Base-by-base conservation (phyloP, 2,113 vertebrate genomes). In the Aptenodytes patagonicus region DNA sequence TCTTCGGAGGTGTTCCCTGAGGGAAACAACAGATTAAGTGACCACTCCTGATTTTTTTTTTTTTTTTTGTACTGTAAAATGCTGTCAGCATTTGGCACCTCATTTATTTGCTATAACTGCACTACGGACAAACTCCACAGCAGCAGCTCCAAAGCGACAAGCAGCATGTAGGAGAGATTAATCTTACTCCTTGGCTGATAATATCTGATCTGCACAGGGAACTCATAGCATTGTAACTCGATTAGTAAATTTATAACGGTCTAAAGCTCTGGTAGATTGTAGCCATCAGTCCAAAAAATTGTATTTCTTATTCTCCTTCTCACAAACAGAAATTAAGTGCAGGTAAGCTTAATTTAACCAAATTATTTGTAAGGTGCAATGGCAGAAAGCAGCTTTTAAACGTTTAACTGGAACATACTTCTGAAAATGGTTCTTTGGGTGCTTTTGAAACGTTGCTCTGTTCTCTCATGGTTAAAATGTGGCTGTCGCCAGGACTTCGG, bases 1-100 rank as follows among this genome's bases (percentile, higher is more conserved):
- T 96, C 96, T 58, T 98, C 98, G 10, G 97, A 97, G 57, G 55
- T 95, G 40, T 97, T 97, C 64, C 60, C 97, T 98, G 88, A 89
- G 88, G 78, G 70, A 96, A 96, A 92, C 31, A 96, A 97, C 73
- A 90, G 77, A 78, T 54, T 26, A 84, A 40, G 38, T 87, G 64
- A 93, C 46, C 3, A 34, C 8, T 92, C 34, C 47, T 80, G 42
- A 21, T 2, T 31, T 44, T 51, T 47, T 38, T 65, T 17, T 17
- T 31, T 44, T 51, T 47, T 38, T 65, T 17, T 15, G 19, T 51
- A 17, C 47, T 69, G 24, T 70, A 76, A 77, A 89, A 36, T 52
- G 11, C 64, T 73, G 20, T 17, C 90, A 79, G 36, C 28, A 7
- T 51, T 73, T 55, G 57, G 38, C 46, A 77, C 25, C 34, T 38